Base-by-base conservation (phyloP, 2,797 vertebrate genomes). In the Allobates femoralis region DNA sequence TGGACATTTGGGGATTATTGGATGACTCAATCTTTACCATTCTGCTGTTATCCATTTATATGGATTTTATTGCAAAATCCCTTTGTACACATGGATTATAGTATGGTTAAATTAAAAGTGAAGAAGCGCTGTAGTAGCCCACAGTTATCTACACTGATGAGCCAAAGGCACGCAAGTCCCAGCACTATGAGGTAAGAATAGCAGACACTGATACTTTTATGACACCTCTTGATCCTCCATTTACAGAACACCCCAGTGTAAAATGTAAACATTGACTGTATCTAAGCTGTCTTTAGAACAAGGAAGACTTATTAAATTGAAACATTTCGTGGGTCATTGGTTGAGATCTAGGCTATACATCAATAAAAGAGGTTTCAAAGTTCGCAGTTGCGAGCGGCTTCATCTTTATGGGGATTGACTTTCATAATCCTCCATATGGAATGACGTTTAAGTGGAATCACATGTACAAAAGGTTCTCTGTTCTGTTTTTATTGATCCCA, bases 361-460 rank as follows among this genome's bases (percentile, higher is more conserved):
- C 66, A 21, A 86, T 86, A 86, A 88, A 83, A 86, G 34, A 79
- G 74, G 86, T 90, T 91, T 91, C 89, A 90, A 91, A 91, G 88
- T 92, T 37, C 89, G 90, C 19, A 83, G 86, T 50, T 85, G 64
- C 1, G 80, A 85, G 89, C 87, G 87, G 74, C 81, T 83, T 77
- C 64, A 89, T 89, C 86, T 21, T 88, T 91, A 86, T 90, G 51
- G 90, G 51, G 90, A 88, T 83, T 92, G 91, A 91, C 88, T 77
- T 90, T 89, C 77, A 88, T 85, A 66, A 86, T 86, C 87, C 80
- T 88, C 56, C 84, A 89, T 79, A n/a, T 64, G 66, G 74, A 50
- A 30, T 37, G 26, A 66, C 28, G 15, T 21, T 34, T 19, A 46
- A 41, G 78, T 12, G 8, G 19, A n/a, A 66, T 21, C 19, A n/a